Percentiles rank a stretch among this genome's conserved stretches.
These are phyloP conservation scores for Plusia festucae DNA, from an alignment of 2,888 invertebrate species.

Conservation along the genomic window DNA sequence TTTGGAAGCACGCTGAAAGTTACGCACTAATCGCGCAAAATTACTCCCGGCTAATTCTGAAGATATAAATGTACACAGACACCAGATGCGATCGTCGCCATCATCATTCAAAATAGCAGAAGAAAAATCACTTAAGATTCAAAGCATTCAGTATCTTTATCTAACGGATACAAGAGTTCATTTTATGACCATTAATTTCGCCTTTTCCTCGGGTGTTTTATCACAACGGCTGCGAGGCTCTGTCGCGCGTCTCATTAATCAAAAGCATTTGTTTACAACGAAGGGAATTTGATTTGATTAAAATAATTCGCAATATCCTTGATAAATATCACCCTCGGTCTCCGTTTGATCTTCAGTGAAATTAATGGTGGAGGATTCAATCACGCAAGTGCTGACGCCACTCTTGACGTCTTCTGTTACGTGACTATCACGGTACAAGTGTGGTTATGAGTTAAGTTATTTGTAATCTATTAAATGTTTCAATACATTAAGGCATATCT, in stretches of 20 bases:
- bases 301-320: slow-evolving; percentile 90
- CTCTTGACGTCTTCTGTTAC: slow-evolving; percentile 68
- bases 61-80: slow-evolving; percentile 83
- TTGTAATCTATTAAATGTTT: slow-evolving; percentile 13
- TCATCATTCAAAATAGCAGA: slow-evolving; percentile 84
- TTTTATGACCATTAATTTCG: slow-evolving; percentile 90
- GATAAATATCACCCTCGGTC: slow-evolving; percentile 89
- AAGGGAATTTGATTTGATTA: slow-evolving; percentile 90
- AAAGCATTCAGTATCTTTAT: slow-evolving; percentile 88
- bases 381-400: slow-evolving; percentile 84
- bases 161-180: slow-evolving; percentile 88
- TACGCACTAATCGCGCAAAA: slow-evolving; percentile 80
- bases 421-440: slow-evolving; percentile 54
- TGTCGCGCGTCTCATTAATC: slow-evolving; percentile 90
- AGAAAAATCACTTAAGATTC: slow-evolving; percentile 88
- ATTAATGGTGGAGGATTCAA: slow-evolving; percentile 89
- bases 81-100: slow-evolving; percentile 84
- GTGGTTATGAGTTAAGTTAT: slow-evolving; percentile 14
- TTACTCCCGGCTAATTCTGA: slow-evolving; percentile 76
- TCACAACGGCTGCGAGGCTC: slow-evolving; percentile 87
- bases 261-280: slow-evolving; percentile 90
- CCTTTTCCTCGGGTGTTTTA: slow-evolving; percentile 88
- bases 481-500: background rate
- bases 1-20: slow-evolving; percentile 75
- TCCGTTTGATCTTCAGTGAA: slow-evolving; percentile 88